phyloP scores from a whole-genome alignment of 2,888 invertebrate species.

The Iselma pallidipennis region DNA sequence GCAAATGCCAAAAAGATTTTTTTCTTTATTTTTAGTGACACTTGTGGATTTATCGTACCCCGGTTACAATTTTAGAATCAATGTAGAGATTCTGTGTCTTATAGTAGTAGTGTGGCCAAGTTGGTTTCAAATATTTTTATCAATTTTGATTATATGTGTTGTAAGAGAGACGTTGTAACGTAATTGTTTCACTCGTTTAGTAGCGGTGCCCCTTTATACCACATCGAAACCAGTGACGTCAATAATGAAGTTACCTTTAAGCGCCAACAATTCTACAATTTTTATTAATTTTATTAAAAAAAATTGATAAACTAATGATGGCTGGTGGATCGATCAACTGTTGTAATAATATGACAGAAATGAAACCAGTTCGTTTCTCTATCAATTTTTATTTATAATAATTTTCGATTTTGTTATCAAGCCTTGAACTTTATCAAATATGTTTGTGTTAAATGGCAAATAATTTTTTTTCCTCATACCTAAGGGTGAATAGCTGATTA shows the following conservation, averaged over 20 bases:
- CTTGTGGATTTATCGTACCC: slow-evolving; percentile 23
- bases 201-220: slow-evolving; percentile 13
- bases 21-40: slow-evolving; percentile 28
- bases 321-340: too few relatives aligned
- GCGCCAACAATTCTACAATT: neutral
- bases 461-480: neutral
- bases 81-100: too few relatives aligned
- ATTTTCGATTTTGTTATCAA: neutral
- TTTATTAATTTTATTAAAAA: neutral
- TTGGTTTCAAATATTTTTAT: slow-evolving; percentile 9
- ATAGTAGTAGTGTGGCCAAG: too few relatives aligned
- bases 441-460: neutral
- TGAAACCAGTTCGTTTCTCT: too few relatives aligned
- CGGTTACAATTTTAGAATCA: slow-evolving; percentile 21
- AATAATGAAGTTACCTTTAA: neutral
- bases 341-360: too few relatives aligned
- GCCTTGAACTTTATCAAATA: neutral
- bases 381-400: neutral
- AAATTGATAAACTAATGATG: neutral
- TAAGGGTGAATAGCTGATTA: slow-evolving; percentile 1
- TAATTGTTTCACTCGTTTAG: slow-evolving; percentile 8
- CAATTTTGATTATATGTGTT: neutral
- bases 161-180: slow-evolving; percentile 9
- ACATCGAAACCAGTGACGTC: neutral
- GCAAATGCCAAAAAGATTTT: slow-evolving; percentile 22